phyloP scores from a whole-genome alignment of 2,797 vertebrate genomes.

The Vipera latastei region DNA sequence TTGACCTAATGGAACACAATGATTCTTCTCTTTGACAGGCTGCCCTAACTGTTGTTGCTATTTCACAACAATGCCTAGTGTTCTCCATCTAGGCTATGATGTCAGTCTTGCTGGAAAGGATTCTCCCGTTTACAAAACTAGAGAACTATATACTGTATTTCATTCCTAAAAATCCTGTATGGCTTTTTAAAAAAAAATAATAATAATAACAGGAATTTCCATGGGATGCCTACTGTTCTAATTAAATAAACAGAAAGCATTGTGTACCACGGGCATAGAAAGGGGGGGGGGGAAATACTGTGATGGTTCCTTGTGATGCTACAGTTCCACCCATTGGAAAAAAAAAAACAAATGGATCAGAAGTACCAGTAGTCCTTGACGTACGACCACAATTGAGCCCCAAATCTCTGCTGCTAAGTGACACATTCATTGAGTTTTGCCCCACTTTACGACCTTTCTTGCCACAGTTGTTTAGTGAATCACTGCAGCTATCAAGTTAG shows the following conservation, averaged over 20 bases:
- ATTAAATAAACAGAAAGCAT: background rate
- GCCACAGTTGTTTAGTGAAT: too few species aligned
- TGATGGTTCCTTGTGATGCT: background rate
- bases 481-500: too few species aligned
- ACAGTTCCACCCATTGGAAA: background rate
- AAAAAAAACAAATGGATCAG: background rate
- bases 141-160: background rate
- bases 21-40: background rate
- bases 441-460: too few species aligned
- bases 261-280: background rate
- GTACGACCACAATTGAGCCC: background rate
- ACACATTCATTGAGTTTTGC: too few species aligned
- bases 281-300: background rate
- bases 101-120: background rate
- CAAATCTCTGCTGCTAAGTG: too few species aligned
- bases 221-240: background rate
- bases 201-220: background rate
- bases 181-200: background rate
- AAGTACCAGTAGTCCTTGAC: background rate
- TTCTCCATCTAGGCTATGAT: background rate
- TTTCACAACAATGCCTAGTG: background rate
- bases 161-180: background rate
- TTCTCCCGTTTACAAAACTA: background rate
- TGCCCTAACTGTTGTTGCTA: background rate
- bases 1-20: background rate